Conservation (phyloP, 2,797 vertebrate species). For the Oceanodroma leucorhoa region DNA sequence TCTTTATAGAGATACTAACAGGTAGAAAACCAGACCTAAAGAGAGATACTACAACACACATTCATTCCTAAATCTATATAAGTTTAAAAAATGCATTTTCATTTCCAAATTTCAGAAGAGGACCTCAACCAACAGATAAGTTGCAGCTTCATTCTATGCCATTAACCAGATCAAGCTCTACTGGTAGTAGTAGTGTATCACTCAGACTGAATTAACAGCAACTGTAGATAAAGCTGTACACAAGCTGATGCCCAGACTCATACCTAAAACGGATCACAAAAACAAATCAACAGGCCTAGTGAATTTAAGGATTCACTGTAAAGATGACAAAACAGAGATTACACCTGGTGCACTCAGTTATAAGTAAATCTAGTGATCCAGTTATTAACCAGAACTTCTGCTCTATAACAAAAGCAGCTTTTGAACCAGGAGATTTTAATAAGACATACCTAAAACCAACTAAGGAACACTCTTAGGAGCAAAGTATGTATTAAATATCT, state of each 20-base stretch:
- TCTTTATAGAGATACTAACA: neutral
- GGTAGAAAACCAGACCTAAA: neutral
- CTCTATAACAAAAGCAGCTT: neutral
- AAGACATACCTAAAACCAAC: neutral
- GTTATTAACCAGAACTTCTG: neutral
- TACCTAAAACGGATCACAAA: neutral
- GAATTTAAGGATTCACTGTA: neutral
- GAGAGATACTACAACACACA: neutral
- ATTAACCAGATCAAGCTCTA: neutral
- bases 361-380: neutral
- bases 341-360: too few species aligned
- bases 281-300: accelerated
- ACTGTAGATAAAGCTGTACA: neutral
- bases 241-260: neutral
- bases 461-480: neutral
- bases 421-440: neutral
- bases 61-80: neutral
- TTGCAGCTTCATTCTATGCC: neutral
- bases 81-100: neutral
- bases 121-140: neutral
- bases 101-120: neutral
- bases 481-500: neutral
- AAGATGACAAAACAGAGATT: neutral
- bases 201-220: neutral
- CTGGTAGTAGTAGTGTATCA: neutral